A percentile compares a stretch with the other conserved stretches of the same genome.
phyloP scores from a whole-genome alignment of 2,797 vertebrate genomes.

The Chaunax sp. region DNA sequence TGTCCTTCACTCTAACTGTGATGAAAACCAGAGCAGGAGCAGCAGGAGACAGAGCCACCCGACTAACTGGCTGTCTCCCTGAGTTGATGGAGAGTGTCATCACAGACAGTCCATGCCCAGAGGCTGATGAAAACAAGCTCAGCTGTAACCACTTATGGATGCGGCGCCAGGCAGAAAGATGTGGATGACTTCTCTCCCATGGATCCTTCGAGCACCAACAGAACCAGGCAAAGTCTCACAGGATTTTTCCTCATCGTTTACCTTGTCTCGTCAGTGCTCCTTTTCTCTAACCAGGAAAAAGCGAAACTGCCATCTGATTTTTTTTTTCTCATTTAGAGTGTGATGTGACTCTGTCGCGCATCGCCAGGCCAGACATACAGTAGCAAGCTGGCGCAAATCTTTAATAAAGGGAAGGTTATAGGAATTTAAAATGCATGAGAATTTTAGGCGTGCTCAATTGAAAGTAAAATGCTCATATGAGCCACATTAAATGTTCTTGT shows the following conservation, averaged over 20 bases:
- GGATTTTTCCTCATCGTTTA: constrained; percentile 65
- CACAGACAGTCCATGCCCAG: constrained; percentile 70
- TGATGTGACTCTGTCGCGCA: constrained; percentile 48
- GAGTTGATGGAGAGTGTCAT: constrained; percentile 76
- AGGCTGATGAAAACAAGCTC: constrained; percentile 76
- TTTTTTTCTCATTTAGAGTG: constrained; percentile 26
- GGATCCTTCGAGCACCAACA: constrained; percentile 51
- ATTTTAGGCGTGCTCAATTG: constrained; percentile 76
- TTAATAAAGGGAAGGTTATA: constrained; percentile 73
- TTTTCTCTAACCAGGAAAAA: constrained; percentile 55
- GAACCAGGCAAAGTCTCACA: constrained; percentile 46
- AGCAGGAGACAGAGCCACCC: constrained; percentile 41
- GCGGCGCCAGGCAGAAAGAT: constrained; percentile 63
- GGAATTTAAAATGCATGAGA: constrained; percentile 80
- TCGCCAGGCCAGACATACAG: constrained; percentile 37
- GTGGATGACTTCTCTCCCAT: constrained; percentile 63
- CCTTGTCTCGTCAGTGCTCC: constrained; percentile 35
- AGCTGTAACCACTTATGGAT: constrained; percentile 72
- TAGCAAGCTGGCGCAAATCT: constrained; percentile 65
- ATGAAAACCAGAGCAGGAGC: constrained; percentile 65
- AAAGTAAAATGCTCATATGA: constrained; percentile 77
- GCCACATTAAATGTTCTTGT: too few species aligned
- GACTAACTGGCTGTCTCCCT: constrained; percentile 56
- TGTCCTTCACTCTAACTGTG: constrained; percentile 64
- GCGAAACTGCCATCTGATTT: constrained; percentile 43